These are phyloP conservation scores for Drosophila nigromelanica DNA, from an alignment of 1,140 invertebrate species.

Conservation along the genomic window DNA sequence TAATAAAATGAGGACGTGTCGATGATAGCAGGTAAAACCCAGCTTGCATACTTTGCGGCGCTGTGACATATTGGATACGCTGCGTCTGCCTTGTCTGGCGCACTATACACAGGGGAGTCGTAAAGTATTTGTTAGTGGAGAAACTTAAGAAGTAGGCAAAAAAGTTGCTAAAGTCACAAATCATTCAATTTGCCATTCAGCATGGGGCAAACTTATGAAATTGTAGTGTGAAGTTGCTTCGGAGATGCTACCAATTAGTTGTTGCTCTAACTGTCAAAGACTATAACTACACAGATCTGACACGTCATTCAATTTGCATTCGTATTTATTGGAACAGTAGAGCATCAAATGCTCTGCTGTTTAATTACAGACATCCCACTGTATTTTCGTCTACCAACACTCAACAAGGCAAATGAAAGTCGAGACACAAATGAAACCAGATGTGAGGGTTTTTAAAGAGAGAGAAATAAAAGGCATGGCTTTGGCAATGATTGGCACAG, in stretches of 20 bases:
- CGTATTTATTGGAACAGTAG: not conserved
- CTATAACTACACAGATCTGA: not conserved
- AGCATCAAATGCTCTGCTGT: not conserved
- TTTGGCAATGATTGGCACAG: slow-evolving; percentile 19
- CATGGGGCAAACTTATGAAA: not conserved
- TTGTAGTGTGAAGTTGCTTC: not conserved
- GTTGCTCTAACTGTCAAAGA: not conserved
- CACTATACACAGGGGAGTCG: slow-evolving; percentile 40
- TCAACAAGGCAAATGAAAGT: not conserved
- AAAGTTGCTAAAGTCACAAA: slow-evolving; percentile 54
- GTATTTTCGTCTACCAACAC: not conserved
- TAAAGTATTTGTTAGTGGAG: slow-evolving; percentile 46
- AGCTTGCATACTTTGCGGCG: slow-evolving; percentile 28
- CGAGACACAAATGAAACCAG: not conserved
- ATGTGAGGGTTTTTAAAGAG: slow-evolving; percentile 3
- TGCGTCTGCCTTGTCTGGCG: slow-evolving; percentile 1
- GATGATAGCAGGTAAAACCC: slow-evolving; percentile 20
- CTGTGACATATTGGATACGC: slow-evolving; percentile 19
- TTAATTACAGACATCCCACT: not conserved
- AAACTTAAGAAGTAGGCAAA: slow-evolving; percentile 22
- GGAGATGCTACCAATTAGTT: not conserved
- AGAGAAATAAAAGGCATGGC: slow-evolving; percentile 22
- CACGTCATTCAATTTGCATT: slow-evolving; percentile 10
- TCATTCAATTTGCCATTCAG: slow-evolving; percentile 57
- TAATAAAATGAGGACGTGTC: slow-evolving; percentile 29